phyloP scores from a whole-genome alignment of 2,113 vertebrate species.

The Oryzias woworae region DNA sequence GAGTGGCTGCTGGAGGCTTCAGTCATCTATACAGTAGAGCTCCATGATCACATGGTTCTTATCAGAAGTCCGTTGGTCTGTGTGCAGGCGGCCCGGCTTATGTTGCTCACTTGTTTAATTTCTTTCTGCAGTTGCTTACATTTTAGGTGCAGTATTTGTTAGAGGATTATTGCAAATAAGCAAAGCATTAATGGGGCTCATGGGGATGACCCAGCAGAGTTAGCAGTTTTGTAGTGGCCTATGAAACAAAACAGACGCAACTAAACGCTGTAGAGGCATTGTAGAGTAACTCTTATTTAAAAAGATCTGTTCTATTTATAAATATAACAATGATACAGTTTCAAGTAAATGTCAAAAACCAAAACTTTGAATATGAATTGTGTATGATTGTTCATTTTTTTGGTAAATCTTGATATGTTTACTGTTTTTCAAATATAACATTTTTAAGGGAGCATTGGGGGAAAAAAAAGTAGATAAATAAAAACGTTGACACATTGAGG shows the following conservation, averaged over 20 bases:
- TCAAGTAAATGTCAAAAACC: background rate
- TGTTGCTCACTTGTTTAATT: background rate
- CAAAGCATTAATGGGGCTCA: no score
- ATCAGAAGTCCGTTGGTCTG: background rate
- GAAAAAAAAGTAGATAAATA: background rate
- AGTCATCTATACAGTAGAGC: no score
- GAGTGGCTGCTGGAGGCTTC: no score
- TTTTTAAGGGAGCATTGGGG: background rate
- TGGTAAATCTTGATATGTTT: background rate
- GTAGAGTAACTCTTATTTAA: no score
- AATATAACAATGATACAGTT: background rate
- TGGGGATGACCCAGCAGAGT: no score
- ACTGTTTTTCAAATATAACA: background rate
- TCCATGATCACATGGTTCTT: no score
- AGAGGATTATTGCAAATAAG: no score
- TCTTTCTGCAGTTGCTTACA: background rate
- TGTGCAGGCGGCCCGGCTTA: background rate
- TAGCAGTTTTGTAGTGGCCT: no score
- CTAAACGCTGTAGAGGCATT: no score
- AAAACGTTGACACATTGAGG: background rate
- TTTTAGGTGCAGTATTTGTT: no score
- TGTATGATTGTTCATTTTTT: background rate
- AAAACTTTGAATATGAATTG: background rate
- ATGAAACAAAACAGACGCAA: no score
- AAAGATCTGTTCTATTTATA: background rate